Evolutionary conservation across 2,888 invertebrate genomes (phyloP).

Genomic region (Tenthredo amoena): DNA sequence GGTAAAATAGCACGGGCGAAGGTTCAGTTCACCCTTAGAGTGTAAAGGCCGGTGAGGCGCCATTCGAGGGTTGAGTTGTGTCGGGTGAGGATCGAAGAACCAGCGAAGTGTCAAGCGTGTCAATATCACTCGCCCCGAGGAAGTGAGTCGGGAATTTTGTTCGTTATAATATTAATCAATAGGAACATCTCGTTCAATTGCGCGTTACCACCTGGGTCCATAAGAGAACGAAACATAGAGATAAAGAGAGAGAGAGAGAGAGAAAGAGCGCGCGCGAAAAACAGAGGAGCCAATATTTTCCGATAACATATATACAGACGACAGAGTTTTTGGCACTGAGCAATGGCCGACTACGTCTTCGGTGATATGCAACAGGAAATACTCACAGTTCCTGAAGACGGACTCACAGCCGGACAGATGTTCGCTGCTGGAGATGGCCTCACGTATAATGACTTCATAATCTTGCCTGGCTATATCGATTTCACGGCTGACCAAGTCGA

Average conservation of each 20-base stretch:
- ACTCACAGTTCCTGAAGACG: constrained; percentile 83
- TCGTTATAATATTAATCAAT: constrained; percentile 35
- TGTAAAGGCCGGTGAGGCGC: constrained; percentile 30
- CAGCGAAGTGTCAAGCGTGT: neutral
- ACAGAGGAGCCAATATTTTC: neutral
- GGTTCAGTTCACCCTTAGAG: constrained; percentile 34
- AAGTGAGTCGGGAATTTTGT: neutral
- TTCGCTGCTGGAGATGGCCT: constrained; percentile 92
- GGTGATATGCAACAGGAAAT: constrained; percentile 64
- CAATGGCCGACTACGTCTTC: constrained; percentile 76
- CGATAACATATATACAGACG: neutral
- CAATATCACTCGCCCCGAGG: neutral
- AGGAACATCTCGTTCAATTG: constrained; percentile 28
- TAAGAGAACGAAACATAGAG: neutral
- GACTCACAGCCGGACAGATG: constrained; percentile 90
- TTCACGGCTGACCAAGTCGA: constrained; percentile 96
- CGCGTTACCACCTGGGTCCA: constrained; percentile 12
- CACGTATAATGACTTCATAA: constrained; percentile 98
- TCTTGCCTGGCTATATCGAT: constrained; percentile 97
- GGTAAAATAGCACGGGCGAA: constrained; percentile 44
- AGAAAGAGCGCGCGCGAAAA: neutral
- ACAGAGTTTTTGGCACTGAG: neutral
- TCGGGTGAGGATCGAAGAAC: constrained; percentile 35
- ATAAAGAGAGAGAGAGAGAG: neutral
- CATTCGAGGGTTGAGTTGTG: constrained; percentile 46